phyloP scores from a whole-genome alignment of 1,140 invertebrate species.

The Megalopta genalis region DNA sequence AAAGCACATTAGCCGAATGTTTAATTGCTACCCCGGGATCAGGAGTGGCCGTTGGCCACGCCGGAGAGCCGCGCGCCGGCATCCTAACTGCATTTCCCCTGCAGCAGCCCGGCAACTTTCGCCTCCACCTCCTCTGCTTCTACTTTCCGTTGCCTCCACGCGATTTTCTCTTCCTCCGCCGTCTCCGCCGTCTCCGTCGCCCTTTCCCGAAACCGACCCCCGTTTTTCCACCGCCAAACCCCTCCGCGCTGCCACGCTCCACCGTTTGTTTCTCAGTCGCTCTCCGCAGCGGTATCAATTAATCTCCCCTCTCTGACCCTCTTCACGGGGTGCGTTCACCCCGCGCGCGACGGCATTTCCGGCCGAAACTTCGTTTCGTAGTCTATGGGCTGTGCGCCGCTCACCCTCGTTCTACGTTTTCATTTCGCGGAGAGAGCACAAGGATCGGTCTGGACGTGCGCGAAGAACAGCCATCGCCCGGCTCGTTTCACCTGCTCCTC shows the following conservation, averaged over 20 bases:
- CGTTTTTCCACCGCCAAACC: not conserved
- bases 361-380: slow-evolving; percentile 60
- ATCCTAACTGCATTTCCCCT: slow-evolving; percentile 62
- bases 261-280: slow-evolving; percentile 31
- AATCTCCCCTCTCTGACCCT: slow-evolving; percentile 61
- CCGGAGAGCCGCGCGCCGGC: not conserved
- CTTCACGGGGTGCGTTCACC: slow-evolving; percentile 58
- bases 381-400: slow-evolving; percentile 28
- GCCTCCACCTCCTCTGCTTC: slow-evolving; percentile 32
- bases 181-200: slow-evolving; percentile 14
- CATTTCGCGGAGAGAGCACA: slow-evolving; percentile 37
- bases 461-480: not conserved
- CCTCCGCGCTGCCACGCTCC: no score
- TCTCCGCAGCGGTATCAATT: slow-evolving; percentile 61
- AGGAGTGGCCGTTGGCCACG: slow-evolving; percentile 63
- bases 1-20: slow-evolving; percentile 77
- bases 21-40: slow-evolving; percentile 75
- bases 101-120: slow-evolving; percentile 54
- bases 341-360: slow-evolving; percentile 55
- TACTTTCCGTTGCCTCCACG: slow-evolving; percentile 45
- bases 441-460: slow-evolving; percentile 1
- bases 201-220: slow-evolving; percentile 23
- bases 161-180: slow-evolving; percentile 36
- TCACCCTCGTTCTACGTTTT: slow-evolving; percentile 48
- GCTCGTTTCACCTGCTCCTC: no score